phyloP scores from a whole-genome alignment of 2,888 invertebrate genomes.

The Cataglyphis albicans region DNA sequence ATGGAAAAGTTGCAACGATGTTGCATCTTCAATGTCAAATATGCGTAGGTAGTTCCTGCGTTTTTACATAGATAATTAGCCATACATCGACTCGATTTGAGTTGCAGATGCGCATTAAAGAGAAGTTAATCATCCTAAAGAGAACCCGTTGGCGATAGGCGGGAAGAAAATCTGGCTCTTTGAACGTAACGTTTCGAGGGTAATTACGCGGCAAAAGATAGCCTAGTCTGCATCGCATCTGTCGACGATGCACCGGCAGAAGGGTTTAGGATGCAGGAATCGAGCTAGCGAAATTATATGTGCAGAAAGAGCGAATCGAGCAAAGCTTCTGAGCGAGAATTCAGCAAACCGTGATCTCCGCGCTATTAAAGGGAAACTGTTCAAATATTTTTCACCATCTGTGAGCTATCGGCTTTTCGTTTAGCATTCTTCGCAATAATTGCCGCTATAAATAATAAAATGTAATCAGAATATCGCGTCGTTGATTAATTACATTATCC shows the following conservation, averaged over 20 bases:
- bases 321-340: constrained; percentile 35
- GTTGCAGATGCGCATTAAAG: not conserved
- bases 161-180: constrained; percentile 37
- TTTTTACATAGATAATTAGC: constrained; percentile 21
- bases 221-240: constrained; percentile 27
- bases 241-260: constrained; percentile 21
- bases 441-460: not conserved
- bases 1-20: not conserved
- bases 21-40: not conserved
- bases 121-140: constrained; percentile 9
- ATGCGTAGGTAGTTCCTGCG: not conserved
- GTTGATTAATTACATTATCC: constrained; percentile 3
- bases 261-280: constrained; percentile 23
- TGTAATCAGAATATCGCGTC: not conserved
- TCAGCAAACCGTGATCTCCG: constrained; percentile 28
- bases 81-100: not conserved
- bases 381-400: constrained; percentile 16
- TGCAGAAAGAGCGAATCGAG: constrained; percentile 45
- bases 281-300: constrained; percentile 43
- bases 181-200: constrained; percentile 29
- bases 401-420: not conserved
- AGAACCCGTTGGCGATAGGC: constrained; percentile 12
- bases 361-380: constrained; percentile 30
- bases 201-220: constrained; percentile 49
- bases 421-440: not conserved